Evolutionary conservation across 1,140 invertebrate genomes (phyloP), one percentile per base, ranked within the genome.

Genomic region (Magallana angulata): DNA sequence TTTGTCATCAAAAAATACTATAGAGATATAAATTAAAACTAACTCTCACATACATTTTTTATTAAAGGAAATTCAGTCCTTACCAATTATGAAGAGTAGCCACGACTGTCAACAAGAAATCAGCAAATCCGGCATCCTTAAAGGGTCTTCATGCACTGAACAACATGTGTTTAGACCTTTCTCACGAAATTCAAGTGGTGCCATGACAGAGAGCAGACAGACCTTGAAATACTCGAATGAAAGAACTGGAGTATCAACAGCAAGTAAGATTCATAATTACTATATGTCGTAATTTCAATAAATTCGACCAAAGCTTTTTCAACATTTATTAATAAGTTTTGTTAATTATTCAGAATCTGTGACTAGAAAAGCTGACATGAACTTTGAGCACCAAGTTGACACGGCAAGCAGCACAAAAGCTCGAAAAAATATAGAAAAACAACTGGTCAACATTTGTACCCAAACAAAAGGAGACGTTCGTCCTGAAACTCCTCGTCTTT

Each of bases 91-190:
- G 1, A 96, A 97, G 89, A 98, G 97, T 0, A 96, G 95, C 18
- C 97, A 97, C 92, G 96, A 96, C 88, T 98, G 98, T 92, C 96
- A 97, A 88, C 96, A 98, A 48, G 96, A 96, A 1, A 96, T 98
- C 9, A 97, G 97, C 92, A 96, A 97, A 91, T 97, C 97, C 90
- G 96, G 97, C 85, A 95, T 98, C 9, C 97, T 98, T 89, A 96
- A 97, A 30, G 95, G 95, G 16, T 96, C 98, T 0, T 95, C 92
- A 5, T 99, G 98, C 93, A 94, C 94, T 4, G 98, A 99, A 94
- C 94, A 95, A 1, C 97, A 98, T 93, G 93, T 96, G 7, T 96
- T 98, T 81, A 96, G 97, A 90, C 97, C 98, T 0, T 97, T 98
- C 92, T 97, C 97, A 80, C 96, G 96, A 36, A 96, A 96, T 62